Evolutionary conservation across 2,797 vertebrate species (phyloP), one percentile per base, ranked within the genome.

Genomic region (Molossus alvarezi): DNA sequence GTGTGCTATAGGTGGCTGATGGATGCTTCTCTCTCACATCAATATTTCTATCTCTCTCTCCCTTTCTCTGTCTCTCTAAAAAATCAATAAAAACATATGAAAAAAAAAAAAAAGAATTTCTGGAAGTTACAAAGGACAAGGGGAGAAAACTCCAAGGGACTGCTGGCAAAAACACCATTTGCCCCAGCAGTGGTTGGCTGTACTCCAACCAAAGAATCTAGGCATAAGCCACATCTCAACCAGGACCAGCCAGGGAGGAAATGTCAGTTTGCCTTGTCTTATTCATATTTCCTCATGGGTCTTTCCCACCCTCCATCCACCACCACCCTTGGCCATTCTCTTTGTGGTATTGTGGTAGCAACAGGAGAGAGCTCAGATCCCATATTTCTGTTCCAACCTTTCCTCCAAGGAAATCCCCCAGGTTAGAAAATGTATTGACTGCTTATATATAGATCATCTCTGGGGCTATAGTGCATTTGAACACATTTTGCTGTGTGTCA

Each of bases 401-500:
- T 29, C 18, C 69, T 90, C 83, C 57, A 71, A 53, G 75, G 73
- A 91, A 60, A 69, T 57, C 7, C n/a, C 27, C 25, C 41, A 80
- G 33, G 48, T 84, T 69, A 93, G 80, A 90, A 94, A n/a, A 67
- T 25, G 64, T 41, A 3, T 73, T 62, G 77, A 9, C 51, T 82
- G 51, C 45, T 82, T 76, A 17, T 58, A 2, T 14, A 27, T 62
- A 2, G 20, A 20, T 89, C 86, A 82, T 41, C 83, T 87, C 57
- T 41, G 57, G 55, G 57, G n/a, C 58, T 27, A n/a, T 41, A 79
- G 72, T 53, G 9, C 9, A n/a, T 93, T 94, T 73, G 88, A 92
- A 93, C 69, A 51, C 15, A 87, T 87, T 95, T 94, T 96, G 69
- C 87, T 91, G 11, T 76, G 82, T 88, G 53, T 94, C 84, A 53